Conservation (phyloP, 2,113 vertebrate species). For the Mus pahari region DNA sequence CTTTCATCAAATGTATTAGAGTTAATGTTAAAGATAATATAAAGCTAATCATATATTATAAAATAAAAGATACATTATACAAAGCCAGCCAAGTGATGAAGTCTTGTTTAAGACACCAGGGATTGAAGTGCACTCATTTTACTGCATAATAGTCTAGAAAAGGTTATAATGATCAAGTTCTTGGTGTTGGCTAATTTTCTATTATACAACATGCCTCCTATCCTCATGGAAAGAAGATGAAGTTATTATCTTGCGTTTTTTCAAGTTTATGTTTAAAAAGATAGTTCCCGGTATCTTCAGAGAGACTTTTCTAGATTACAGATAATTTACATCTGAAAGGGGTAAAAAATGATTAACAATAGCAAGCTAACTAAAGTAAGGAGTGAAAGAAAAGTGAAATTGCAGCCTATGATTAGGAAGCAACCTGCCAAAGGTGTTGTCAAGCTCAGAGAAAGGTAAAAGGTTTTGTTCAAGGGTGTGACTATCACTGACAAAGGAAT, state of each 20-base stretch:
- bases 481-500: neutral
- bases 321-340: neutral
- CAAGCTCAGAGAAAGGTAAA: neutral
- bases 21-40: neutral
- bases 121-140: neutral
- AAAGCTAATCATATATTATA: neutral
- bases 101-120: neutral
- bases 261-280: slow-evolving; percentile 13
- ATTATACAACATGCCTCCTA: neutral
- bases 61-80: neutral
- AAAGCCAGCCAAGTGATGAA: neutral
- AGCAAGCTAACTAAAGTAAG: neutral
- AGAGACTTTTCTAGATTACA: neutral
- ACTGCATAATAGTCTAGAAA: neutral
- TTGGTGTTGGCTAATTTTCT: neutral
- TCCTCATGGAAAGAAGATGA: neutral
- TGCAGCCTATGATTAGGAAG: neutral
- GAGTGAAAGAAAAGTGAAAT: neutral
- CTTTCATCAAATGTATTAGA: neutral
- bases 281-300: neutral
- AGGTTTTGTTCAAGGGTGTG: neutral
- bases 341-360: neutral
- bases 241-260: neutral
- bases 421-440: neutral
- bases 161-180: neutral